Evolutionary conservation across 2,797 vertebrate species (phyloP).

Genomic region (Lepilemur septentrionalis): DNA sequence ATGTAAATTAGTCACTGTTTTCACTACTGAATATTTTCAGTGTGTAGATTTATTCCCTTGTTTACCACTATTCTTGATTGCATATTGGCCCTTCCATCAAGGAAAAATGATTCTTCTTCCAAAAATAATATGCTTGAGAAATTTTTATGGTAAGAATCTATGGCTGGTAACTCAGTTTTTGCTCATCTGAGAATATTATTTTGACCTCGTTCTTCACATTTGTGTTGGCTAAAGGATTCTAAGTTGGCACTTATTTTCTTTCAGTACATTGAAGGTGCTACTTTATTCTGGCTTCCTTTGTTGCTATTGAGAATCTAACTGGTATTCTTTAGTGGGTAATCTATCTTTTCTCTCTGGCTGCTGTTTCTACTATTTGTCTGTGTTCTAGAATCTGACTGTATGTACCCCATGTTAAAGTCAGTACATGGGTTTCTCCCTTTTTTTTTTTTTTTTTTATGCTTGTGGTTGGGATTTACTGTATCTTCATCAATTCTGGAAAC

Average conservation of each 20-base stretch:
- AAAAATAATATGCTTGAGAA: neutral
- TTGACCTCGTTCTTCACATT: conserved; percentile 35
- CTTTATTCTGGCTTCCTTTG: conserved; percentile 6
- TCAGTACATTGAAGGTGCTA: neutral
- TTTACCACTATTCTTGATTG: neutral
- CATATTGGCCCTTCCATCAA: neutral
- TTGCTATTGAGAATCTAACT: neutral
- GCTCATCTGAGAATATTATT: conserved; percentile 10
- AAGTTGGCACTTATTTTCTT: neutral
- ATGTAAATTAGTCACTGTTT: neutral
- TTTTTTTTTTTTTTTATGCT: neutral
- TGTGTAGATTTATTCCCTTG: neutral
- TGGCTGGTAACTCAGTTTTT: neutral
- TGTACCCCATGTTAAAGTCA: neutral
- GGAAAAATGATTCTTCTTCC: neutral
- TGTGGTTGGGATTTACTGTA: neutral
- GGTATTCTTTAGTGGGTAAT: neutral
- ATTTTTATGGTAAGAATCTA: neutral
- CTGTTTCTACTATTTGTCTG: neutral
- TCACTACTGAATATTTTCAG: neutral
- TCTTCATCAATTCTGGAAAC: neutral
- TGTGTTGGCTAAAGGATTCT: conserved; percentile 15
- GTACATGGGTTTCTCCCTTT: neutral
- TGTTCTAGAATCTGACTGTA: neutral
- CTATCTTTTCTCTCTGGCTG: neutral